Evolutionary conservation across 2,797 vertebrate species (phyloP).

Genomic region (Acomys russatus): DNA sequence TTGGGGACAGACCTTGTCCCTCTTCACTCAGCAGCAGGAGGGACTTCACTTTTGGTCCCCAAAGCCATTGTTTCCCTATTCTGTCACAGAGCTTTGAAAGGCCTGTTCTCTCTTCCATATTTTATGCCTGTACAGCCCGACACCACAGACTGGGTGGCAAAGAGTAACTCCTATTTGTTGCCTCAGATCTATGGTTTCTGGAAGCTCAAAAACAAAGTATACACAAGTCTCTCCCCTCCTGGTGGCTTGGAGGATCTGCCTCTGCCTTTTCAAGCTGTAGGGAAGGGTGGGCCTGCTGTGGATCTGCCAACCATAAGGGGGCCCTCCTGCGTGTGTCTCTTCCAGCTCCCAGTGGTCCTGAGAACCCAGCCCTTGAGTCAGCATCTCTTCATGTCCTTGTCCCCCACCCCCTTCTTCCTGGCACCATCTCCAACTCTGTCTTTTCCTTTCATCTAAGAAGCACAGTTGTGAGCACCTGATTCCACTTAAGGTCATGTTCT

Average conservation of each 20-base stretch:
- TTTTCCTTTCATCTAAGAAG: neutral
- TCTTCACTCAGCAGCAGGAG: neutral
- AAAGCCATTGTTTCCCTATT: fast-evolving
- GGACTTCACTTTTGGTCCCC: too few species aligned
- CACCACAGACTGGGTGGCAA: fast-evolving
- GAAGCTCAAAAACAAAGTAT: neutral
- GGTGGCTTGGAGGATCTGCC: neutral
- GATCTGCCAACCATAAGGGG: neutral
- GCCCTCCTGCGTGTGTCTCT: neutral
- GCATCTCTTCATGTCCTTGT: fast-evolving
- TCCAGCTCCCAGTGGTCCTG: neutral
- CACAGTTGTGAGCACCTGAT: fast-evolving
- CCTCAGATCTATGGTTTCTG: neutral
- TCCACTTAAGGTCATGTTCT: neutral
- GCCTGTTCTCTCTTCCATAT: neutral
- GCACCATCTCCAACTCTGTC: neutral
- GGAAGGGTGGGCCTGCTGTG: neutral
- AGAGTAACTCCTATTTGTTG: fast-evolving
- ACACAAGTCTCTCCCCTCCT: neutral
- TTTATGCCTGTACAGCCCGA: neutral
- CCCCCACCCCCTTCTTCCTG: too few species aligned
- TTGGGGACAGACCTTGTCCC: neutral
- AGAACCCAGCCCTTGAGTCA: too few species aligned
- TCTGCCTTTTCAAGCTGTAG: neutral
- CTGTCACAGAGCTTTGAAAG: neutral